Evolutionary conservation across 2,113 vertebrate genomes (phyloP).

Genomic region (Gallinago undulata): DNA sequence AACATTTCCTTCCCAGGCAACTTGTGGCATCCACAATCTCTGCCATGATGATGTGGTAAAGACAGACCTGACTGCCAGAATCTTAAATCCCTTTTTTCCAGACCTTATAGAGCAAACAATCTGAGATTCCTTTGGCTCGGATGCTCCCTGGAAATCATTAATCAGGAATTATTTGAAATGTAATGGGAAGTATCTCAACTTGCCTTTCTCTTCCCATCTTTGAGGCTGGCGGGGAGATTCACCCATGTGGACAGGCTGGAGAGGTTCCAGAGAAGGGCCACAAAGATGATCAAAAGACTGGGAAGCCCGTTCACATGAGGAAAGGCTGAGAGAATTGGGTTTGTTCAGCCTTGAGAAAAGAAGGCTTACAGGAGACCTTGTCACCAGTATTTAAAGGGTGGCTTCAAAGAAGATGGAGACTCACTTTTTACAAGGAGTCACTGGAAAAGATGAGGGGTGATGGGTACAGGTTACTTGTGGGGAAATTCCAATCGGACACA

Average conservation of each 20-base stretch:
- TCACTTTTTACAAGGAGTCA: neutral
- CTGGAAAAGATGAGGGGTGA: neutral
- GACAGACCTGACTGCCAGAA: neutral
- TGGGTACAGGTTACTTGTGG: neutral
- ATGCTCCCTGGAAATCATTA: neutral
- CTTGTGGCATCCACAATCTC: neutral
- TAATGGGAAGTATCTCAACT: neutral
- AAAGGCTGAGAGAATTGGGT: neutral
- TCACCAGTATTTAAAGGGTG: neutral
- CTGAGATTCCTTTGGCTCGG: neutral
- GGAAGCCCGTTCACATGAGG: neutral
- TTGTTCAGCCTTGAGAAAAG: neutral
- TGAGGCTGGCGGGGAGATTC: neutral
- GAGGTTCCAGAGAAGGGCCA: neutral
- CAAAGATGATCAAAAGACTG: neutral
- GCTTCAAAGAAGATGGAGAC: neutral
- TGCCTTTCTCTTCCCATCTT: neutral
- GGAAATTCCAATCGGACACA: neutral
- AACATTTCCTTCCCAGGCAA: neutral
- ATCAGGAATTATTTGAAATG: neutral
- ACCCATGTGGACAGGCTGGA: neutral
- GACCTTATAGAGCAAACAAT: neutral
- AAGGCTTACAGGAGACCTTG: neutral
- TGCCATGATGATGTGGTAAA: neutral
- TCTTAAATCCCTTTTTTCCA: neutral